Percentiles rank a stretch among this genome's conserved stretches.
Conservation (phyloP, 2,113 vertebrate species). For the Spea bombifrons region DNA sequence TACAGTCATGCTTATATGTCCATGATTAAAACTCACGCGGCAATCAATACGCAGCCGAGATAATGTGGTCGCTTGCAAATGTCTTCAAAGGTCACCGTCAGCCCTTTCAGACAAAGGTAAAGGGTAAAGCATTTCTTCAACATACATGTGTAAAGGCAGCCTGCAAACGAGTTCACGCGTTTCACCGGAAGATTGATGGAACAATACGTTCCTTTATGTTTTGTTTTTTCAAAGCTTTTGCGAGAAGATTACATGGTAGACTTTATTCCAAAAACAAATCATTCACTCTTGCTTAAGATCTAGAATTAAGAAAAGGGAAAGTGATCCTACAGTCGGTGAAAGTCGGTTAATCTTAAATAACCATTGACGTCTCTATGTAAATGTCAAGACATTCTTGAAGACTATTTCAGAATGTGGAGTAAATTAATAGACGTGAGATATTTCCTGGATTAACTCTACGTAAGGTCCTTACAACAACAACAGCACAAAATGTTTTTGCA, state of each 20-base stretch:
- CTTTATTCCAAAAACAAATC: neutral
- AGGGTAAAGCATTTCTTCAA: slow-evolving; percentile 22
- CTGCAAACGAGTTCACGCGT: too few species aligned
- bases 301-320: neutral
- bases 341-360: neutral
- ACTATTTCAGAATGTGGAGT: too few species aligned
- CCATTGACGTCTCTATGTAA: neutral
- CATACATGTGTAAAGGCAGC: neutral
- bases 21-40: slow-evolving; percentile 1
- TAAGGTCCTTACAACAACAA: too few species aligned
- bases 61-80: slow-evolving; percentile 18
- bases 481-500: too few species aligned
- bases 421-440: too few species aligned
- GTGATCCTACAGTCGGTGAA: neutral
- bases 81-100: slow-evolving; percentile 28
- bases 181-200: neutral
- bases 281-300: neutral
- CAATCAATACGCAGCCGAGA: slow-evolving; percentile 18
- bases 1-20: slow-evolving; percentile 7
- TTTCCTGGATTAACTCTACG: too few species aligned
- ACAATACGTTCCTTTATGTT: neutral
- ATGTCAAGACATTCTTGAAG: neutral
- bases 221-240: neutral
- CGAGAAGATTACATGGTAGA: neutral
- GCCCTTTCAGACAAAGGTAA: slow-evolving; percentile 2